Evolutionary conservation across 2,797 vertebrate genomes (phyloP), one percentile per base, ranked within the genome.

Genomic region (Myoxocephalus aenaeus): DNA sequence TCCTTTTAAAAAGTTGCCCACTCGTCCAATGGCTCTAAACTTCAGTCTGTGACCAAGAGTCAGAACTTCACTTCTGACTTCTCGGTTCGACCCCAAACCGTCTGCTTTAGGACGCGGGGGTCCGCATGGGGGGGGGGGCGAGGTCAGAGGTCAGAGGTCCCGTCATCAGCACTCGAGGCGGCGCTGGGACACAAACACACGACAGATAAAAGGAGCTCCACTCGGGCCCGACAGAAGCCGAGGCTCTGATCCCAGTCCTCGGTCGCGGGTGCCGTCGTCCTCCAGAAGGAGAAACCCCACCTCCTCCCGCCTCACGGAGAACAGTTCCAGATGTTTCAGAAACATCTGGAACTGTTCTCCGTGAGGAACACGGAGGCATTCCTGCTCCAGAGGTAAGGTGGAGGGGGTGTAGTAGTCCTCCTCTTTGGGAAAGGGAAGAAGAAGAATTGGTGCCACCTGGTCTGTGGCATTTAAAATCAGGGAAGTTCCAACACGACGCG

Each of bases 321-420:
- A 27, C 25, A 27, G 25, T 27, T 27, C 48, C 64, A 54, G 66
- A 83, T 73, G 85, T n/a, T 71, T 63, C 57, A 63, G 42, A 64
- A 91, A 90, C 88, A 91, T 92, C 92, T 93, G 92, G 92, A 93
- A 90, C 3, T 65, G 74, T 53, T 92, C 80, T 84, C 46, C 68
- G 81, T 77, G 66, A 69, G 77, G 77, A 75, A 77, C 71, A 36
- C 9, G 79, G 70, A 58, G 72, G 64, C 67, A 58, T 84, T 85
- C 80, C 75, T 84, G 69, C 74, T 34, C 22, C 25, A 38, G 79
- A 1, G 11, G 17, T 1, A 25, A 29, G 50, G 3, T 5, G 27
- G 0, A 0, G 3, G 14, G 7, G n/a, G 56, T 56, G 32, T 67
- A 72, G 54, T 22, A 29, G 10, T 36, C 36, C 14, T 69, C 44